Evolutionary conservation across 1,140 invertebrate species (phyloP), one percentile per base, ranked within the genome.

Genomic region (Pseudomyrmex concolor): DNA sequence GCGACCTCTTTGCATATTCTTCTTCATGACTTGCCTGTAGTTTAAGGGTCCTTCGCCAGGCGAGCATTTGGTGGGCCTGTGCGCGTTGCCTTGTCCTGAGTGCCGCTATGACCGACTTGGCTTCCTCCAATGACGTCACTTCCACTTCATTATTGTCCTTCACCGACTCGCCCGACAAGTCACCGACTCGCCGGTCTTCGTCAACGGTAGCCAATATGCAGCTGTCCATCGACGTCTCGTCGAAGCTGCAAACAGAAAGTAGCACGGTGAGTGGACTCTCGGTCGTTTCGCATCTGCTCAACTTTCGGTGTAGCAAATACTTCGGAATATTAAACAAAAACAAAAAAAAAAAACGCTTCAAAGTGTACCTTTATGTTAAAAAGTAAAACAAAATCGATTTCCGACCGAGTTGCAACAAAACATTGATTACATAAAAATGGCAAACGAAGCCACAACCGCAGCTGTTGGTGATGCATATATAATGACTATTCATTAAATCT

Each of bases 81-180:
- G 92, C 91, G 77, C 94, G 92, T 70, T 95, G 94, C 72, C 94
- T 91, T 55, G 95, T 93, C 76, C 93, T 91, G 8, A 95, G 91
- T 10, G 94, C 92, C 10, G 92, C 93, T 77, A 95, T 95, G 66
- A 95, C 93, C 67, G 89, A 89, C 71, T 94, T 93, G 3, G 95
- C 95, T 89, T 95, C 94, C 81, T 95, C 95, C 86, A 95, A 85
- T 50, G 93, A 95, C 43, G 91, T 93, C 34, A 95, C 93, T 78
- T 95, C 94, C 76, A 92, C 90, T 45, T 93, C 90, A 74, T 74
- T 84, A 59, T 67, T 60, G 60, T 87, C 84, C 72, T 89, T 86
- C 9, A 17, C 68, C 17, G 48, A 48, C n/a, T 91, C 92, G 43
- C 73, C 72, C 25, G 89, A 84, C 54, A 86, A 85, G 43, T 91